Evolutionary conservation across 2,888 invertebrate species (phyloP).

Genomic region (Hypomecis atomaria): DNA sequence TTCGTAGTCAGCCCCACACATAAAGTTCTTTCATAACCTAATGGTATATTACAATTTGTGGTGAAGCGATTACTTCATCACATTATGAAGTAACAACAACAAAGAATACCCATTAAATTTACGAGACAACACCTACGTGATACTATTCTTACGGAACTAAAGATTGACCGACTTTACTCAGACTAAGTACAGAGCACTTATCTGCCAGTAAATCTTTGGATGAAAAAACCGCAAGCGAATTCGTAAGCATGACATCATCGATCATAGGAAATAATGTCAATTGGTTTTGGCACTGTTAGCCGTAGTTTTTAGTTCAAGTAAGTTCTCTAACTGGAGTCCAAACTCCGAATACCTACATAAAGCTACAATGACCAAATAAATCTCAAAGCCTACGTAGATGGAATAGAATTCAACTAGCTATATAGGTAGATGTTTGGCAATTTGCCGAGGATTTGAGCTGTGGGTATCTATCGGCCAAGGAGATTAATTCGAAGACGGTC

Average conservation of each 20-base stretch:
- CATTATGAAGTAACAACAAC: conserved; percentile 20
- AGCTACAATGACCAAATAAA: conserved; percentile 19
- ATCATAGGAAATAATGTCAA: conserved; percentile 43
- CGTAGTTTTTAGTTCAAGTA: conserved; percentile 30
- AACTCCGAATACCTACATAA: conserved; percentile 24
- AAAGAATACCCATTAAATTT: conserved; percentile 15
- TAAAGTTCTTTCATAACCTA: conserved; percentile 15
- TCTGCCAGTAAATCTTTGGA: conserved; percentile 12
- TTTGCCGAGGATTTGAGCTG: conserved; percentile 27
- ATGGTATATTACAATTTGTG: conserved; percentile 8
- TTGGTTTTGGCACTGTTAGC: conserved; percentile 32
- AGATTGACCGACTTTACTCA: conserved; percentile 19
- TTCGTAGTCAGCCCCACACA: not conserved
- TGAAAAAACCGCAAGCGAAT: conserved; percentile 26
- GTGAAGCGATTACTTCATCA: conserved; percentile 16
- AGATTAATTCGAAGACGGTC: conserved; percentile 16
- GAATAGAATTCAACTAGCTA: conserved; percentile 9
- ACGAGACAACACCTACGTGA: conserved; percentile 19
- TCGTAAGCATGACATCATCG: conserved; percentile 40
- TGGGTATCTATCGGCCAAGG: conserved; percentile 2
- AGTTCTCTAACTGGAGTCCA: conserved; percentile 29
- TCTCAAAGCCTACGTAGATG: conserved; percentile 10
- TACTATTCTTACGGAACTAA: conserved; percentile 18
- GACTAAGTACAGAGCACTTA: conserved; percentile 19
- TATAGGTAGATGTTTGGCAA: conserved; percentile 28